Conservation (phyloP, 1,140 invertebrate genomes). For the Atopsyche davidsoni region DNA sequence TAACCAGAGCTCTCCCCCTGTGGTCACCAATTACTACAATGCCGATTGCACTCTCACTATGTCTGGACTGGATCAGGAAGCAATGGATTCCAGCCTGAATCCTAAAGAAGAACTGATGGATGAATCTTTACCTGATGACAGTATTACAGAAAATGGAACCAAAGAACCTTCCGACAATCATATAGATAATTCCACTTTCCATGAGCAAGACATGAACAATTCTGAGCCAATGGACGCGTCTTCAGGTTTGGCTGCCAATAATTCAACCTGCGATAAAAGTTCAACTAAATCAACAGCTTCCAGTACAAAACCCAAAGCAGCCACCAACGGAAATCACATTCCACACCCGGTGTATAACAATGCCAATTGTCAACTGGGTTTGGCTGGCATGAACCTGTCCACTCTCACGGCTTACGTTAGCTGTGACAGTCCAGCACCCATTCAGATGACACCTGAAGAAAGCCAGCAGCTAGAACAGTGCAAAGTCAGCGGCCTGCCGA, state of each 20-base stretch:
- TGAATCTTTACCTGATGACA: not conserved
- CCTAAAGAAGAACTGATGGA: not conserved
- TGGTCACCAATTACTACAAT: constrained; percentile 39
- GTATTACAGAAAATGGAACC: constrained; percentile 11
- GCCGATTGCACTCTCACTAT: constrained; percentile 50
- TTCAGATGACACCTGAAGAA: constrained; percentile 72
- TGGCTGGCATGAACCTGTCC: constrained; percentile 31
- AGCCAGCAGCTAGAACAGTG: constrained; percentile 65
- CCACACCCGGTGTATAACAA: no score
- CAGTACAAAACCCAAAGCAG: no score
- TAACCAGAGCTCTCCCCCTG: constrained; percentile 16
- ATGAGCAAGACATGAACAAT: constrained; percentile 2
- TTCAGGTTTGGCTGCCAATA: constrained; percentile 3
- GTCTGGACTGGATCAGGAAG: constrained; percentile 51
- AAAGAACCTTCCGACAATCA: not conserved
- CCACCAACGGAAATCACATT: no score
- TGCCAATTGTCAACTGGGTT: constrained; percentile 4
- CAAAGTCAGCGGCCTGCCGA: constrained; percentile 65
- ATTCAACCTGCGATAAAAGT: constrained; percentile 12
- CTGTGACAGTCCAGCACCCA: constrained; percentile 68
- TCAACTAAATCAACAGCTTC: no score
- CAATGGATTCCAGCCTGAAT: constrained; percentile 45
- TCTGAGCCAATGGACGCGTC: not conserved
- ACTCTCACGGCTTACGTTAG: constrained; percentile 56
- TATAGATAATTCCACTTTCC: no score